A percentile compares a stretch with the other conserved stretches of the same genome.
Evolutionary conservation across 2,113 vertebrate species (phyloP).

Genomic region (Aramus guarauna): DNA sequence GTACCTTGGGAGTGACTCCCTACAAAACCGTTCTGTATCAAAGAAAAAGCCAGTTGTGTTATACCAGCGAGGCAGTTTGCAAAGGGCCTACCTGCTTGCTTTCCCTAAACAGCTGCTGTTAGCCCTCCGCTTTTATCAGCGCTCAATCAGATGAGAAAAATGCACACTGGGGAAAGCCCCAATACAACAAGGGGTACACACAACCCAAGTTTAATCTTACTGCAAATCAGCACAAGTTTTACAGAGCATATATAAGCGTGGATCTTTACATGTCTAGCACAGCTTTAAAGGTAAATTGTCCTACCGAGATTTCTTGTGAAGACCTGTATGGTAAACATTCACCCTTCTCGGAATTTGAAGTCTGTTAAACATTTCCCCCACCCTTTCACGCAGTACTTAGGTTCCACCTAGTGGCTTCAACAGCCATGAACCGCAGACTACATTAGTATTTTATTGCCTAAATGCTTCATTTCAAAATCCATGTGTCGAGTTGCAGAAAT

Average conservation of each 20-base stretch:
- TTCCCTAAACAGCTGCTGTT: neutral
- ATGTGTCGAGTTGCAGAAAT: neutral
- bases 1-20: neutral
- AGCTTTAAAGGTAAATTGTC: neutral
- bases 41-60: neutral
- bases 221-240: neutral
- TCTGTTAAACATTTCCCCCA: neutral
- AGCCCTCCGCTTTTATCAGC: neutral
- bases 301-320: neutral
- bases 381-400: neutral
- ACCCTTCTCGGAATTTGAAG: neutral
- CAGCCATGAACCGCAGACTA: neutral
- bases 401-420: slow-evolving; percentile 49
- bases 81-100: neutral
- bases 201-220: neutral
- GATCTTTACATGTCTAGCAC: neutral
- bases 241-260: neutral
- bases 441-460: neutral
- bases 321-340: neutral
- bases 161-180: neutral
- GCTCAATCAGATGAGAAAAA: neutral
- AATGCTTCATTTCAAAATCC: neutral
- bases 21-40: neutral
- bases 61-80: neutral
- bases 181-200: neutral